Percentiles rank a stretch among this genome's conserved stretches.
These are phyloP conservation scores for Oryzaephilus surinamensis DNA, from an alignment of 1,140 invertebrate species.

Conservation along the genomic window DNA sequence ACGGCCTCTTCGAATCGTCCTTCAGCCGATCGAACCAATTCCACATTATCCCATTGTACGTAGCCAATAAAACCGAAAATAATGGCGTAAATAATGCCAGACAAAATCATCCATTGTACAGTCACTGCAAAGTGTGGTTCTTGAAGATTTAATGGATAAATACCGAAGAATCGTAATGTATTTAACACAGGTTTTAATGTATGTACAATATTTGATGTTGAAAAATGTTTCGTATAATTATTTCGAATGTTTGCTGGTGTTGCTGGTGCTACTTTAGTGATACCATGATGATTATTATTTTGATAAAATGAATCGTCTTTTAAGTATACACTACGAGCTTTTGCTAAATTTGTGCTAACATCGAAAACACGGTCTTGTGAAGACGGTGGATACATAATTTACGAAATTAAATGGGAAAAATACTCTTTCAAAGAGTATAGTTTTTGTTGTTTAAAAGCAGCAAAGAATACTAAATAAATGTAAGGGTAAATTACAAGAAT, in stretches of 20 bases:
- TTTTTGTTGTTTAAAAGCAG: too few relatives aligned
- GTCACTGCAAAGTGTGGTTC: constrained; percentile 38
- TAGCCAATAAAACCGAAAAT: constrained; percentile 42
- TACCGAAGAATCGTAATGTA: constrained; percentile 45
- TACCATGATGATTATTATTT: not conserved
- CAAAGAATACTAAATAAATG: too few relatives aligned
- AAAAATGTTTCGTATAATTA: not conserved
- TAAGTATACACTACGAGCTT: not conserved
- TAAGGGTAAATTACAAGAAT: too few relatives aligned
- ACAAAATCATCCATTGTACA: constrained; percentile 45
- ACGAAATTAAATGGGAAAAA: too few relatives aligned
- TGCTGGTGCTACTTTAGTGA: constrained; percentile 4
- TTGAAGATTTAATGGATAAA: constrained; percentile 43
- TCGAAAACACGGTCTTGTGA: not conserved
- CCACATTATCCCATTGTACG: constrained; percentile 46
- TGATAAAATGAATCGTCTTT: not conserved
- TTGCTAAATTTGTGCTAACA: not conserved
- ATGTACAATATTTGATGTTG: constrained; percentile 14
- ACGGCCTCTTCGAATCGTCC: constrained; percentile 58
- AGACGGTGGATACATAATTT: not conserved
- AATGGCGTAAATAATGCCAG: constrained; percentile 41
- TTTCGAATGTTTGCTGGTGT: constrained; percentile 3
- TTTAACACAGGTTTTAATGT: constrained; percentile 47
- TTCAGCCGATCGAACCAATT: constrained; percentile 45
- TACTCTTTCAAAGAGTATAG: too few relatives aligned